Conservation (phyloP, 2,888 invertebrate genomes). For the Andrena fulva region DNA sequence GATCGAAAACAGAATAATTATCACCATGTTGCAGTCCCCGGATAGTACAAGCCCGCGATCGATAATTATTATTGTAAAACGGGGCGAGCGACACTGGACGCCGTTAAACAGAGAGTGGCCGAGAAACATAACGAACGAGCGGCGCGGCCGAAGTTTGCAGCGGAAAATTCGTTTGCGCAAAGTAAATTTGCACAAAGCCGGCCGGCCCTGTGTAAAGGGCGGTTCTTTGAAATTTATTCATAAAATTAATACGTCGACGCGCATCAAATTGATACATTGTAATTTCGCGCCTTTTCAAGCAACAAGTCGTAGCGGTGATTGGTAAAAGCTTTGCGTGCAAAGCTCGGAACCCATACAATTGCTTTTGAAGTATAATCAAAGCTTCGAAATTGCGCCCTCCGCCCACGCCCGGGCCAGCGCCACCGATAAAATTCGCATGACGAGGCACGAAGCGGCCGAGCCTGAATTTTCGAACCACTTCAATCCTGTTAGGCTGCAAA, state of each 20-base stretch:
- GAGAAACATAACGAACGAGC: slow-evolving; percentile 8
- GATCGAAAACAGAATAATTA: too few relatives aligned
- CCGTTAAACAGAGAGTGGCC: neutral
- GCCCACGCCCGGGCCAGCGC: neutral
- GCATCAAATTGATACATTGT: slow-evolving; percentile 59
- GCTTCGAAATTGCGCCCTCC: slow-evolving; percentile 56
- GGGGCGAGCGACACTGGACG: neutral
- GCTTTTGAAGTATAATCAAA: slow-evolving; percentile 69
- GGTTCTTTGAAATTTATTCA: slow-evolving; percentile 59
- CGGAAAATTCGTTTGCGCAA: slow-evolving; percentile 28
- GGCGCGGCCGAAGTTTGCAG: neutral
- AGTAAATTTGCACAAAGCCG: slow-evolving; percentile 41
- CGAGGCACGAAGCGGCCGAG: slow-evolving; percentile 51
- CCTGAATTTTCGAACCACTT: slow-evolving; percentile 66
- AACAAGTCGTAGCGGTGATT: slow-evolving; percentile 59
- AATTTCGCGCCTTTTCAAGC: slow-evolving; percentile 59
- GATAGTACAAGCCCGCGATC: neutral
- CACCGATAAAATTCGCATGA: slow-evolving; percentile 64
- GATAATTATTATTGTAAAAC: slow-evolving; percentile 1
- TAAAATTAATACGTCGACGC: slow-evolving; percentile 56
- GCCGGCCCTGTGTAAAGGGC: neutral
- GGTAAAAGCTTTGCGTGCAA: slow-evolving; percentile 57
- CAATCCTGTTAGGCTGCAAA: slow-evolving; percentile 64
- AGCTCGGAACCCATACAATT: slow-evolving; percentile 56
- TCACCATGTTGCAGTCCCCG: too few relatives aligned